A percentile compares a stretch with the other conserved stretches of the same genome.
phyloP scores from a whole-genome alignment of 2,888 invertebrate species.

The Zaprionus obscuricornis region DNA sequence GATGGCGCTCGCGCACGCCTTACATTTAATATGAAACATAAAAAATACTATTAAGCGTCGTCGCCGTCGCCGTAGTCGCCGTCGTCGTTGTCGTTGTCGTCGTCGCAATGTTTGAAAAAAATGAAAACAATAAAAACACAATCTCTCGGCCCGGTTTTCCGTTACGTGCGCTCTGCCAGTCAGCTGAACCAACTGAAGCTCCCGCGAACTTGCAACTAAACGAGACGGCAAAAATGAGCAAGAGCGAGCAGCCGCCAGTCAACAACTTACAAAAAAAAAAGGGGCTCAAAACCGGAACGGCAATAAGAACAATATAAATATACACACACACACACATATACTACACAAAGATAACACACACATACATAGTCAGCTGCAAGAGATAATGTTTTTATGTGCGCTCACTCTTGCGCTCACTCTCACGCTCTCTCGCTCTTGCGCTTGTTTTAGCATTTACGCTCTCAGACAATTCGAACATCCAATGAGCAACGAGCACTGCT shows the following conservation, averaged over 20 bases:
- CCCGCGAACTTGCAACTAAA: constrained; percentile 63
- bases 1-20: constrained; percentile 36
- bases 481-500: constrained; percentile 50
- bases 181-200: constrained; percentile 67
- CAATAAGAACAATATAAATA: constrained; percentile 41
- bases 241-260: constrained; percentile 52
- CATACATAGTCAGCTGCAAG: not conserved
- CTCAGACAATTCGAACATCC: constrained; percentile 60
- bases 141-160: constrained; percentile 56
- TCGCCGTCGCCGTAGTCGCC: too few species aligned
- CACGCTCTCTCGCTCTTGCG: constrained; percentile 18
- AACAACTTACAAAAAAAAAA: not conserved
- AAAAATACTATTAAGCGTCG: constrained; percentile 33
- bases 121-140: constrained; percentile 53
- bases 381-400: too few species aligned
- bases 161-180: constrained; percentile 64
- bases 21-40: constrained; percentile 32
- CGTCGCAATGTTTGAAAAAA: constrained; percentile 5
- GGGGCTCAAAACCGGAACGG: constrained; percentile 51
- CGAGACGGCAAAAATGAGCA: constrained; percentile 54
- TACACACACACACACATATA: constrained; percentile 1
- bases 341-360: too few species aligned
- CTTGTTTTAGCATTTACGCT: constrained; percentile 34
- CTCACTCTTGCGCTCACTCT: constrained; percentile 35
- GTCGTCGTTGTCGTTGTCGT: not conserved